Conservation (phyloP, 2,888 invertebrate genomes). For the Ariolimax columbianus region DNA sequence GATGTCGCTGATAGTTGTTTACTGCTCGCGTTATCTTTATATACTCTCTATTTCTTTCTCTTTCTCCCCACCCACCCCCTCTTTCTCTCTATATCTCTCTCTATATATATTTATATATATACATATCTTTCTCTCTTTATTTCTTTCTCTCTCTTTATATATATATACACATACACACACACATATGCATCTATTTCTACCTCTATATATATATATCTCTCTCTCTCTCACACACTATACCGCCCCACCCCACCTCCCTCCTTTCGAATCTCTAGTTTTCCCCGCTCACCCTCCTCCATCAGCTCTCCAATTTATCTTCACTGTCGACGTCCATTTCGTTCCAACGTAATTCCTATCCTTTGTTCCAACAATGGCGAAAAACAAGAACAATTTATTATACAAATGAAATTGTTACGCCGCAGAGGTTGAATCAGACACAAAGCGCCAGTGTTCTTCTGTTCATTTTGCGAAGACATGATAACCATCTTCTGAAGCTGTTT, state of each 20-base stretch:
- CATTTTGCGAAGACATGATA: constrained; percentile 15
- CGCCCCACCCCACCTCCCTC: not conserved
- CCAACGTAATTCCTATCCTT: not conserved
- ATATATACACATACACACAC: not conserved
- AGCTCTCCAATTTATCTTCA: constrained; percentile 9
- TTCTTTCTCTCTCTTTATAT: not conserved
- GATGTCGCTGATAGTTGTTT: too few species aligned
- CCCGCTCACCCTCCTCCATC: not conserved
- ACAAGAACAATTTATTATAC: constrained; percentile 19
- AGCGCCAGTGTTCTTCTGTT: constrained; percentile 5
- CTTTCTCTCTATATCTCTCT: too few species aligned
- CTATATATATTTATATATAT: too few species aligned
- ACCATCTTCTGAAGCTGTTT: not conserved
- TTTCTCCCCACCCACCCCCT: too few species aligned
- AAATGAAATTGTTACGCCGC: constrained; percentile 28
- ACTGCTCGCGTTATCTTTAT: too few species aligned
- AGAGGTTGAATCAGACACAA: not conserved
- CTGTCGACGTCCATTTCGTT: constrained; percentile 24
- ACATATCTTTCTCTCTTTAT: too few species aligned
- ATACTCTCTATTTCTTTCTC: too few species aligned
- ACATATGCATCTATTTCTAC: not conserved
- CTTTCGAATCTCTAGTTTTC: not conserved
- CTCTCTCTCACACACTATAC: too few species aligned
- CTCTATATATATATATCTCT: too few species aligned
- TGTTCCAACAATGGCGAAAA: not conserved